Percentiles rank a stretch among this genome's conserved stretches.
Conservation (phyloP, 2,888 invertebrate species). For the Leuctra nigra region DNA sequence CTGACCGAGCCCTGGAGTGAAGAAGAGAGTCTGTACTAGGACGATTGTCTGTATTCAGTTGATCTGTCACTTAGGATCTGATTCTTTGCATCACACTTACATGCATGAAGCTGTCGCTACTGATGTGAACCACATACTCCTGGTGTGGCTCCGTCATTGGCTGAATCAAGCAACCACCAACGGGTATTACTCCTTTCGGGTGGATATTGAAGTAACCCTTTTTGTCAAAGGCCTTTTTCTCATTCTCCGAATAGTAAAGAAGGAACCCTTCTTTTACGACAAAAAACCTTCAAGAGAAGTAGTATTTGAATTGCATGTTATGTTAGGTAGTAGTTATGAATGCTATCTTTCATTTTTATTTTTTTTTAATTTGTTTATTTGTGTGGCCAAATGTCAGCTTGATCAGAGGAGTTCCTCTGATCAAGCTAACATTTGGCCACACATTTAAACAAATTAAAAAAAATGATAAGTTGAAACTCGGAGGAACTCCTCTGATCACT, state of each 20-base stretch:
- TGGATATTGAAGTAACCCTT: constrained; percentile 28
- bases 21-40: neutral
- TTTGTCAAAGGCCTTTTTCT: constrained; percentile 28
- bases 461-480: no score
- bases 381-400: neutral
- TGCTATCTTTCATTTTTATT: no score
- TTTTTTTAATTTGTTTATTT: no score
- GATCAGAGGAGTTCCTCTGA: neutral
- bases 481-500: no score
- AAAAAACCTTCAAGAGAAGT: constrained; percentile 25
- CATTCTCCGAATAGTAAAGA: constrained; percentile 28
- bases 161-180: constrained; percentile 28
- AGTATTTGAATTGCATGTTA: neutral
- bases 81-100: constrained; percentile 21
- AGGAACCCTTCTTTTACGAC: constrained; percentile 29
- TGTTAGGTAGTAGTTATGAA: neutral
- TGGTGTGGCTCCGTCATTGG: constrained; percentile 23
- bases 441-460: no score
- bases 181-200: constrained; percentile 28
- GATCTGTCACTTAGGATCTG: neutral
- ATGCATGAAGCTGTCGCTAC: constrained; percentile 26
- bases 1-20: constrained; percentile 23
- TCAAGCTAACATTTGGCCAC: no score
- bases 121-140: constrained; percentile 26
- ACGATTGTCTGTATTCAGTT: neutral